Conservation (phyloP, 2,797 vertebrate genomes). For the Avahi laniger region DNA sequence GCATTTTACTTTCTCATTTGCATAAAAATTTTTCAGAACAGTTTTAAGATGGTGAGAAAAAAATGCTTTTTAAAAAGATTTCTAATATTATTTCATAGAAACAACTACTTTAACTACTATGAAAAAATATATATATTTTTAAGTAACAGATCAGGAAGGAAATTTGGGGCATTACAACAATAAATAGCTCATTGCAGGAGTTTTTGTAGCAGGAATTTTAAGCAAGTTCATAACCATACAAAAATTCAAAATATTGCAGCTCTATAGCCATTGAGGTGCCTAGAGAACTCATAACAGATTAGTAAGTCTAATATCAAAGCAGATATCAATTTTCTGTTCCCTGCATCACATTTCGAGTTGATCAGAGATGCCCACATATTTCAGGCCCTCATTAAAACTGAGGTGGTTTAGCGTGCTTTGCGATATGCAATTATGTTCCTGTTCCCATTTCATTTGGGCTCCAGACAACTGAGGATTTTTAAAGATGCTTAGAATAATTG, state of each 20-base stretch:
- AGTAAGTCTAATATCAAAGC: background rate
- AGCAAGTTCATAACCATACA: background rate
- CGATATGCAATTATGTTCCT: background rate
- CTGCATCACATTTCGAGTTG: background rate
- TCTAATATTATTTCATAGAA: background rate
- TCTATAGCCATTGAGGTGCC: background rate
- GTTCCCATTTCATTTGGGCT: constrained; percentile 34
- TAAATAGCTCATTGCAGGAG: background rate
- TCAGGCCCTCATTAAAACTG: constrained; percentile 58
- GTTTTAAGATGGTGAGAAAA: background rate
- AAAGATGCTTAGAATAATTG: constrained; percentile 64
- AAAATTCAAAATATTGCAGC: background rate
- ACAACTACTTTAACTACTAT: background rate
- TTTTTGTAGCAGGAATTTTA: background rate
- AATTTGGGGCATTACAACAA: background rate
- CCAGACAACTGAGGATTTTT: background rate
- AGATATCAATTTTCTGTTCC: background rate
- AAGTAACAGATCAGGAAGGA: background rate
- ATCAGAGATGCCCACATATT: constrained; percentile 8
- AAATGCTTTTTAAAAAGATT: background rate
- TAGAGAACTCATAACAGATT: background rate
- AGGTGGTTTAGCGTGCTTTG: background rate
- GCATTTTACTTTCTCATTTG: background rate
- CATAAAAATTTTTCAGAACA: background rate
- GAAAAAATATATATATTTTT: background rate